Conservation (phyloP, 2,888 invertebrate species). For the Pseudoips prasinana region DNA sequence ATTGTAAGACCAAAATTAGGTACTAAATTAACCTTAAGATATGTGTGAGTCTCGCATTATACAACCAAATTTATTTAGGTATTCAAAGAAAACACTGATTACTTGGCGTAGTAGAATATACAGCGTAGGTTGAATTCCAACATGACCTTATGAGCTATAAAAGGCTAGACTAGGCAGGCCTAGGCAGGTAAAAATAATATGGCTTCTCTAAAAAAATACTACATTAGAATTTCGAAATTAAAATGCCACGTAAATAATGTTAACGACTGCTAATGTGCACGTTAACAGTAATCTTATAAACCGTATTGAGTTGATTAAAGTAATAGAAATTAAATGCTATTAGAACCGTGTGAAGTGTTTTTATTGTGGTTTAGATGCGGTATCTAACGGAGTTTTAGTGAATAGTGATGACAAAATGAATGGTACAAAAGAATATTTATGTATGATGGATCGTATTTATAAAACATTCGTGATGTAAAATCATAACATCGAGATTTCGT, state of each 20-base stretch:
- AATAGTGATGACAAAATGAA: too few relatives aligned
- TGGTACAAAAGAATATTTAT: too few relatives aligned
- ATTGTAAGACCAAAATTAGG: too few relatives aligned
- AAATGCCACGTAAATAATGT: not conserved
- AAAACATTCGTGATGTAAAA: too few relatives aligned
- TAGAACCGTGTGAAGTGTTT: constrained; percentile 23
- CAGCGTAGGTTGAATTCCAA: constrained; percentile 23
- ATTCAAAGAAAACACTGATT: too few relatives aligned
- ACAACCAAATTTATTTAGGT: too few relatives aligned
- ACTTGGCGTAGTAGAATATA: too few relatives aligned
- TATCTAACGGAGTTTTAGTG: constrained; percentile 9
- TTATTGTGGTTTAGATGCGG: constrained; percentile 8
- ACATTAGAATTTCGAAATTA: too few relatives aligned
- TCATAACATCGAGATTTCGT: too few relatives aligned
- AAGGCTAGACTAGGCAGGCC: constrained; percentile 22
- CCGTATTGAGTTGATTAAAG: constrained; percentile 20
- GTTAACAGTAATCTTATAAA: constrained; percentile 19
- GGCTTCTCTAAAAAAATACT: constrained; percentile 1
- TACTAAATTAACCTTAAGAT: too few relatives aligned
- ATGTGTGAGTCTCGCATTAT: too few relatives aligned
- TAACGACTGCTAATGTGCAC: constrained; percentile 14
- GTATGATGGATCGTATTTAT: too few relatives aligned
- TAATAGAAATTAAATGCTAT: constrained; percentile 13
- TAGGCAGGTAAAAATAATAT: constrained; percentile 12
- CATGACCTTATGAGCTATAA: constrained; percentile 32